phyloP scores from a whole-genome alignment of 2,113 vertebrate genomes.

The Saccopteryx bilineata region DNA sequence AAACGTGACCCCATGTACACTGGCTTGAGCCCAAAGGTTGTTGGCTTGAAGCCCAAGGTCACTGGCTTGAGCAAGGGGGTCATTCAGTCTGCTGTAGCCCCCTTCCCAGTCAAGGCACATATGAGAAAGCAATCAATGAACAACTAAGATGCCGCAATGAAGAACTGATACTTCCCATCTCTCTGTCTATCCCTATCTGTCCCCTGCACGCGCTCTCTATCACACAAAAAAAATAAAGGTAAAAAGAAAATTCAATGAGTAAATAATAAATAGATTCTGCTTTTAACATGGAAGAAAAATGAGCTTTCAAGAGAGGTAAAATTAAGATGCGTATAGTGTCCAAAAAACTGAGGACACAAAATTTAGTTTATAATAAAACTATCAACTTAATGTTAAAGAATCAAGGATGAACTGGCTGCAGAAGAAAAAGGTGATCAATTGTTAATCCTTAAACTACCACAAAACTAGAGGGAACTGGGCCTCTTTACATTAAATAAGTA shows the following conservation, averaged over 20 bases:
- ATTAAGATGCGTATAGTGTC: not conserved
- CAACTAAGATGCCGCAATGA: too few species aligned
- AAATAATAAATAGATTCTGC: constrained; percentile 44
- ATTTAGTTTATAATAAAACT: not conserved
- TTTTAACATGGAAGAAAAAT: constrained; percentile 33
- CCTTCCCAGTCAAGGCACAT: too few species aligned
- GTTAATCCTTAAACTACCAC: not conserved
- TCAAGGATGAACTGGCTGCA: not conserved
- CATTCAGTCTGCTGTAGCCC: too few species aligned
- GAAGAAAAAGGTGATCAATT: not conserved
- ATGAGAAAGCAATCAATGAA: too few species aligned
- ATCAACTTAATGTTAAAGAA: not conserved
- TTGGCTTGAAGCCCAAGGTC: too few species aligned
- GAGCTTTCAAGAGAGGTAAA: not conserved
- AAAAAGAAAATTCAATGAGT: constrained; percentile 43
- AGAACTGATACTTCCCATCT: too few species aligned
- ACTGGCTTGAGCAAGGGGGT: too few species aligned
- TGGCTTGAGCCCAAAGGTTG: too few species aligned
- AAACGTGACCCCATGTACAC: too few species aligned
- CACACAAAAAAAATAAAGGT: not conserved
- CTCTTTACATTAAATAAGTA: constrained; percentile 4
- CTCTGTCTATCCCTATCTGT: too few species aligned
- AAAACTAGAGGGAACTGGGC: not conserved
- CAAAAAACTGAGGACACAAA: not conserved
- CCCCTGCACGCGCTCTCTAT: too few species aligned